Base-by-base conservation (phyloP, 2,888 invertebrate genomes). In the Hololepta plana region DNA sequence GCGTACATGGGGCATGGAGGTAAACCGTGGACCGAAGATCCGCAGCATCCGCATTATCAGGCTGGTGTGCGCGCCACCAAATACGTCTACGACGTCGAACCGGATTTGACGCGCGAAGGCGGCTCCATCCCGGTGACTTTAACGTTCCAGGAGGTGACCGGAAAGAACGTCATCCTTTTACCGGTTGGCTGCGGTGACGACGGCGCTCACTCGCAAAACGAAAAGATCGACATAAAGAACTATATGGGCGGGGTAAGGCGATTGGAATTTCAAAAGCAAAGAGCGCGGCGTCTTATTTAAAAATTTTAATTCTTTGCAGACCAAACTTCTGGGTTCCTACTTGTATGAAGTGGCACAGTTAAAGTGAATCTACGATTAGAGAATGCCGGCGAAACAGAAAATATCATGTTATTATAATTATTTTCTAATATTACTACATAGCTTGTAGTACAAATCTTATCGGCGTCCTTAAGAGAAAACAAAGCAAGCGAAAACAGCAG, bases 121-220 rank as follows among this genome's bases (percentile, higher is more conserved):
- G 96, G 96, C 10, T 90, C 90, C 22, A 96, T 98, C 55, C 96
- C 96, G 2, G 84, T 96, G 32, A 93, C 96, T 24, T 61, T 96
- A 36, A 88, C 88, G 21, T 71, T 98, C 49, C 76, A 85, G 59
- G 79, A 93, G 54, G 77, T 81, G 6, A 90, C 90, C 28, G 80
- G 81, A 1, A 84, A 85, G 50, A 95, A 88, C 59, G 91, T 95
- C 25, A 66, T 98, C 46, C 62, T 98, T 35, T 63, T 98, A 38
- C 96, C 96, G 2, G 80, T 98, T 51, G 96, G 96, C 24, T 75
- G 84, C 23, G 77, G 79, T 30, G 95, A 96, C 56, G 98, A 98
- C 57, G 95, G 95, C 42, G 95, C 96, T 32, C 98, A 98, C 61
- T 93, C 93, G 8, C 90, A 96, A 60, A 96, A 98, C 60, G 96